These are phyloP conservation scores for Geophilus truncorum DNA, from an alignment of 2,888 invertebrate species.

Conservation along the genomic window DNA sequence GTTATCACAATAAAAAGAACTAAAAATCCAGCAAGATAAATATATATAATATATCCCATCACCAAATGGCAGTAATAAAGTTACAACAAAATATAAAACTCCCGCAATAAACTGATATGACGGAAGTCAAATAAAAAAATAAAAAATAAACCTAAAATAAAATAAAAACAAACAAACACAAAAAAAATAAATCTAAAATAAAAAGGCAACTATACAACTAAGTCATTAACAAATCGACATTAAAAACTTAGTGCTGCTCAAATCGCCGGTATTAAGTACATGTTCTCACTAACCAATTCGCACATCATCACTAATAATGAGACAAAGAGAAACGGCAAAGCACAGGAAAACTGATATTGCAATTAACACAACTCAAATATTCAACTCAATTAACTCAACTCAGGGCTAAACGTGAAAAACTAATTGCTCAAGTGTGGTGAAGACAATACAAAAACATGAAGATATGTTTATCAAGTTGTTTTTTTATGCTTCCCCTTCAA, in stretches of 20 bases:
- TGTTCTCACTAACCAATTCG: conserved; percentile 20
- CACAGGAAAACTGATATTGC: conserved; percentile 17
- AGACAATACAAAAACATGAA: conserved; percentile 23
- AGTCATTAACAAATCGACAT: not conserved
- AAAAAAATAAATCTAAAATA: not conserved
- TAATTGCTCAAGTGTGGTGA: conserved; percentile 21
- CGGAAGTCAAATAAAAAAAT: not conserved
- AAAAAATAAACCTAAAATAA: too few relatives aligned
- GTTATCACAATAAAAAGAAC: conserved; percentile 20
- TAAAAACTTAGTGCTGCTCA: conserved; percentile 25
- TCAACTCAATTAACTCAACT: not conserved
- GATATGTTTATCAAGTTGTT: conserved; percentile 22
- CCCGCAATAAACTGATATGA: not conserved
- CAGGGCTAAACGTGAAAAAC: not conserved
- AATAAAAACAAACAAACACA: not conserved
- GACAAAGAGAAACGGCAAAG: conserved; percentile 10
- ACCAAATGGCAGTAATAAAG: conserved; percentile 14
- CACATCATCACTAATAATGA: conserved; percentile 17
- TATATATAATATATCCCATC: conserved; percentile 10
- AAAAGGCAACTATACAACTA: not conserved
- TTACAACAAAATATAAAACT: conserved; percentile 18
- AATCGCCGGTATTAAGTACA: conserved; percentile 25
- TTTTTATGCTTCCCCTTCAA: not conserved
- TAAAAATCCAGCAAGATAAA: conserved; percentile 15
- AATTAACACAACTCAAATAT: not conserved